A percentile compares a stretch with the other conserved stretches of the same genome.
Evolutionary conservation across 1,140 invertebrate species (phyloP).

Genomic region (Atta colombica): DNA sequence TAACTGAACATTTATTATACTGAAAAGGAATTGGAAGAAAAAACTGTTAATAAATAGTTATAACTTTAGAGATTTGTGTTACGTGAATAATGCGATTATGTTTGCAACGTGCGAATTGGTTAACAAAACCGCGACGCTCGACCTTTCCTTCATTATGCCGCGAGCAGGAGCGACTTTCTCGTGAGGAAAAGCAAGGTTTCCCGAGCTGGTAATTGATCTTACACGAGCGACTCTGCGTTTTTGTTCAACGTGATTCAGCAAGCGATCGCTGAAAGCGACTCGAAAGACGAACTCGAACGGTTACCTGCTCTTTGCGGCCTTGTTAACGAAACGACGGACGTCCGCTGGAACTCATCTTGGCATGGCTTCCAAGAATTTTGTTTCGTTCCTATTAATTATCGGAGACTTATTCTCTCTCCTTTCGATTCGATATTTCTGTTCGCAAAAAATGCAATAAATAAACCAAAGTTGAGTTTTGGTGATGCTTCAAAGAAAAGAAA

Average conservation of each 20-base stretch:
- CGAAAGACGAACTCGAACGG: slow-evolving; percentile 38
- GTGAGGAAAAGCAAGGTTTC: slow-evolving; percentile 54
- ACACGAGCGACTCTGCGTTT: slow-evolving; percentile 39
- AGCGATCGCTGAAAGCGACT: slow-evolving; percentile 38
- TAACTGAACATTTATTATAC: no score
- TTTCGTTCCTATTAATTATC: slow-evolving; percentile 52
- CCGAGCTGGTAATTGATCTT: slow-evolving; percentile 47
- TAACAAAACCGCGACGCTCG: slow-evolving; percentile 17
- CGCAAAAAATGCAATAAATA: slow-evolving; percentile 23
- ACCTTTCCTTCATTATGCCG: slow-evolving; percentile 33
- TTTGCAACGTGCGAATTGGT: neutral
- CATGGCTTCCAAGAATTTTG: slow-evolving; percentile 42
- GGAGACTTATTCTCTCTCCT: slow-evolving; percentile 11
- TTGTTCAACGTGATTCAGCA: slow-evolving; percentile 40
- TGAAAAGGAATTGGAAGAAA: neutral
- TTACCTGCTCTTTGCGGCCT: slow-evolving; percentile 48
- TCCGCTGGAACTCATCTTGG: slow-evolving; percentile 15
- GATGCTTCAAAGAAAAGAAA: neutral
- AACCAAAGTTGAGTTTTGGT: neutral
- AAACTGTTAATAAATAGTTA: neutral
- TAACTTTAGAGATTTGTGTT: slow-evolving; percentile 1
- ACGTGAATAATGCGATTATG: neutral
- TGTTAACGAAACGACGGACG: slow-evolving; percentile 47
- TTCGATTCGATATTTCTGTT: slow-evolving; percentile 24
- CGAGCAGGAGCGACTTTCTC: slow-evolving; percentile 45